Evolutionary conservation across 2,113 vertebrate genomes (phyloP).

Genomic region (Osmerus eperlanus): DNA sequence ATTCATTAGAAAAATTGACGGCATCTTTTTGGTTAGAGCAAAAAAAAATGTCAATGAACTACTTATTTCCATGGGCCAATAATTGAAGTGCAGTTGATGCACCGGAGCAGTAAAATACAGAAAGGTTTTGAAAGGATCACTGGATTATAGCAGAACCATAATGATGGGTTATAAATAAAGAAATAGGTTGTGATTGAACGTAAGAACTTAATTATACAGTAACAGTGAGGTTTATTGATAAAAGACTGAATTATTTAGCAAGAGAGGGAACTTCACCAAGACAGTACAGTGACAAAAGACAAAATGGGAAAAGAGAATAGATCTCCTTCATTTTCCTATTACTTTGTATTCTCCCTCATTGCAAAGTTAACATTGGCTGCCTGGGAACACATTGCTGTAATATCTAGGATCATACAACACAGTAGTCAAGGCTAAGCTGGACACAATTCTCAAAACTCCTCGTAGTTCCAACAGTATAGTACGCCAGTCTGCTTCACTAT

Average conservation of each 20-base stretch:
- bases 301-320: slow-evolving; percentile 29
- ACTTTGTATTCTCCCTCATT: slow-evolving; percentile 33
- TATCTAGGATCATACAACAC: not conserved
- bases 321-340: slow-evolving; percentile 33
- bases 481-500: not conserved
- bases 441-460: not conserved
- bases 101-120: slow-evolving; percentile 15
- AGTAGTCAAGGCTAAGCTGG: not conserved
- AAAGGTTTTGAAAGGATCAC: slow-evolving; percentile 31
- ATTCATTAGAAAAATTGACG: no score
- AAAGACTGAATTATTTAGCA: slow-evolving; percentile 53
- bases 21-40: no score
- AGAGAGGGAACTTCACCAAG: slow-evolving; percentile 40
- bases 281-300: slow-evolving; percentile 35
- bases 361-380: not conserved
- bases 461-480: not conserved
- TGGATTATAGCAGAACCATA: slow-evolving; percentile 35
- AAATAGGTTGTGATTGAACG: slow-evolving; percentile 43
- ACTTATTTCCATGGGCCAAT: not conserved
- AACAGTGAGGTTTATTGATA: slow-evolving; percentile 56
- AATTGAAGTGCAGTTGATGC: not conserved
- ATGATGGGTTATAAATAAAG: slow-evolving; percentile 47
- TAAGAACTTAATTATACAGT: slow-evolving; percentile 49
- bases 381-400: not conserved
- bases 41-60: no score